phyloP scores from a whole-genome alignment of 2,113 vertebrate species.

The Xyrauchen texanus region DNA sequence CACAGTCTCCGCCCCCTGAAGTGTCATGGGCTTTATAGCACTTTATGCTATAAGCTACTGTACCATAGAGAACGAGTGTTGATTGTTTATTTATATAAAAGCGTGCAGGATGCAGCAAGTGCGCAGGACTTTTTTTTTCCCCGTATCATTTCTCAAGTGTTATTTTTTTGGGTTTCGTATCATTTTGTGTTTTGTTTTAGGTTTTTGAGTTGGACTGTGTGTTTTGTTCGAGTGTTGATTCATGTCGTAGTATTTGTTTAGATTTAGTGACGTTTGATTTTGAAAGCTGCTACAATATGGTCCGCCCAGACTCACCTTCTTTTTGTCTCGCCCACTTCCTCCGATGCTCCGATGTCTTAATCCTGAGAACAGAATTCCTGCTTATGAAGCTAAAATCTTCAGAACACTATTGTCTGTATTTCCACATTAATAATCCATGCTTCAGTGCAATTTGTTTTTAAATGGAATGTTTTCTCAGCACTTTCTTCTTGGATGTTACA shows the following conservation, averaged over 20 bases:
- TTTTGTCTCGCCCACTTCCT: neutral
- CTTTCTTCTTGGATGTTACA: no score
- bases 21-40: slow-evolving; percentile 42
- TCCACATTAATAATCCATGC: neutral
- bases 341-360: neutral
- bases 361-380: slow-evolving; percentile 15
- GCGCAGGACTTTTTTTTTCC: neutral
- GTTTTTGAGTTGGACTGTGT: neutral
- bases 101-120: neutral
- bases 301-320: neutral
- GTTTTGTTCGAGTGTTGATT: no score
- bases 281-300: slow-evolving; percentile 31
- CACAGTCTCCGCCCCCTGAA: slow-evolving; percentile 36
- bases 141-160: neutral
- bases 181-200: slow-evolving; percentile 12
- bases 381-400: neutral
- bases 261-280: slow-evolving; percentile 8
- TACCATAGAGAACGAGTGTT: slow-evolving; percentile 54
- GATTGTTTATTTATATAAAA: slow-evolving; percentile 57
- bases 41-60: slow-evolving; percentile 48
- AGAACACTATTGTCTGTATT: neutral
- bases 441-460: neutral
- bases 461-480: no score
- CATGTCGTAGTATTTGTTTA: neutral
- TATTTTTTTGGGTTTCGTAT: slow-evolving; percentile 3